Evolutionary conservation across 2,888 invertebrate genomes (phyloP).

Genomic region (Galeruca laticollis): DNA sequence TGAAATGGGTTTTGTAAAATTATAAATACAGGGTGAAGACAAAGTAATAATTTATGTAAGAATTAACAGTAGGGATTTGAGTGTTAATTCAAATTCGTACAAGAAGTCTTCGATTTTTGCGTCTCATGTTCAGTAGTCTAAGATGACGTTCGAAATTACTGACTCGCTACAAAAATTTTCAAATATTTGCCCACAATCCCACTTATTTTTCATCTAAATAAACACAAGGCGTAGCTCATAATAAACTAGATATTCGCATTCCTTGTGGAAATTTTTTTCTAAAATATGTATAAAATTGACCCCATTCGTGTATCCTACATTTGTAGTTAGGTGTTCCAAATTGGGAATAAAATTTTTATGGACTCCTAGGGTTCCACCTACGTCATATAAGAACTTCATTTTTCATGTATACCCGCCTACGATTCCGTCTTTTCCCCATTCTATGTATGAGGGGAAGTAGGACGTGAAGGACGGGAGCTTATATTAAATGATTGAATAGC

Average conservation of each 20-base stretch:
- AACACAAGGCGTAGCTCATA: slow-evolving; percentile 5
- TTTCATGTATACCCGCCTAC: slow-evolving; percentile 25
- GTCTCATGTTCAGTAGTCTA: too few relatives aligned
- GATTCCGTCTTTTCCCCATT: slow-evolving; percentile 17
- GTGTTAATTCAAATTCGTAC: too few relatives aligned
- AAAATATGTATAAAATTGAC: slow-evolving; percentile 39
- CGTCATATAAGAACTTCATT: slow-evolving; percentile 24
- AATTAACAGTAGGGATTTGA: too few relatives aligned
- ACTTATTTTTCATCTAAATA: background rate
- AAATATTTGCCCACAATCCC: background rate
- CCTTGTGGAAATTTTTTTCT: slow-evolving; percentile 7
- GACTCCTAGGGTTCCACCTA: slow-evolving; percentile 32
- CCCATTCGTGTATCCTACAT: slow-evolving; percentile 40
- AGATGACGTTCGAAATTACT: too few relatives aligned
- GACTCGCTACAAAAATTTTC: too few relatives aligned
- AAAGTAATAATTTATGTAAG: too few relatives aligned
- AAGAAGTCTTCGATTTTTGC: too few relatives aligned
- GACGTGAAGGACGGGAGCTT: background rate
- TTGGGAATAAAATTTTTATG: slow-evolving; percentile 39
- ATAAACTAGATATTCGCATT: slow-evolving; percentile 24
- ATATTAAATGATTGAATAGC: slow-evolving; percentile 33
- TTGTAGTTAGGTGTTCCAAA: slow-evolving; percentile 42
- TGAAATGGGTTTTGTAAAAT: too few relatives aligned
- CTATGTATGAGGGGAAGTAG: slow-evolving; percentile 15
- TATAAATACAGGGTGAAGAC: too few relatives aligned